phyloP scores from a whole-genome alignment of 2,888 invertebrate species.

The Oscheius sp. region DNA sequence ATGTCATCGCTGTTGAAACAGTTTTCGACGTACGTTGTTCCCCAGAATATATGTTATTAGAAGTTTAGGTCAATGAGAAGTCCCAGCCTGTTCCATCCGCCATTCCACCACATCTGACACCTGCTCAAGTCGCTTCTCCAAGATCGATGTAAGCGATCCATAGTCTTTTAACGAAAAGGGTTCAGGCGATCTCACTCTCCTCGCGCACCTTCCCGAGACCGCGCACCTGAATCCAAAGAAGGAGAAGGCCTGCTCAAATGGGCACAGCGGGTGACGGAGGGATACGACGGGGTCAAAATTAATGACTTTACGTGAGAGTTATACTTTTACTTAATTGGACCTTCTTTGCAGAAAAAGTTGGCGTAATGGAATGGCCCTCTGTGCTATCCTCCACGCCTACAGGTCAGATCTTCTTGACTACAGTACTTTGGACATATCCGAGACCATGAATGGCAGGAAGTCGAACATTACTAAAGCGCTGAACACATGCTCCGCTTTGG shows the following conservation, averaged over 20 bases:
- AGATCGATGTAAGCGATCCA: slow-evolving; percentile 3
- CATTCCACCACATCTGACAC: slow-evolving; percentile 26
- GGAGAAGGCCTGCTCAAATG: slow-evolving; percentile 60
- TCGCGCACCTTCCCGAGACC: slow-evolving; percentile 47
- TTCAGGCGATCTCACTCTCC: slow-evolving; percentile 49
- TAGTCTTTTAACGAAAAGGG: background rate
- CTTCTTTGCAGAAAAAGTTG: slow-evolving; percentile 62
- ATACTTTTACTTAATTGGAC: background rate
- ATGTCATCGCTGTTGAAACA: slow-evolving; percentile 27
- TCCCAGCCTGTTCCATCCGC: slow-evolving; percentile 42
- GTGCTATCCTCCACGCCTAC: slow-evolving; percentile 69
- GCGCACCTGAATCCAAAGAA: slow-evolving; percentile 47
- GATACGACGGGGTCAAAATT: slow-evolving; percentile 60
- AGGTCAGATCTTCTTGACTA: slow-evolving; percentile 61
- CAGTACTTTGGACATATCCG: slow-evolving; percentile 58
- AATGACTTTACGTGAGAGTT: slow-evolving; percentile 60
- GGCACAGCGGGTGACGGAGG: slow-evolving; percentile 63
- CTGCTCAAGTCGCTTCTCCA: background rate
- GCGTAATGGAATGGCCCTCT: slow-evolving; percentile 68
- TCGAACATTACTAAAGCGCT: slow-evolving; percentile 59
- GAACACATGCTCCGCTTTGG: slow-evolving; percentile 39
- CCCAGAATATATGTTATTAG: background rate
- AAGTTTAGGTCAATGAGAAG: slow-evolving; percentile 31
- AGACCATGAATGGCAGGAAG: slow-evolving; percentile 55
- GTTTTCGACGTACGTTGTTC: slow-evolving; percentile 36